Base-by-base conservation (phyloP, 2,797 vertebrate genomes). In the Schizopygopsis malacanthus region DNA sequence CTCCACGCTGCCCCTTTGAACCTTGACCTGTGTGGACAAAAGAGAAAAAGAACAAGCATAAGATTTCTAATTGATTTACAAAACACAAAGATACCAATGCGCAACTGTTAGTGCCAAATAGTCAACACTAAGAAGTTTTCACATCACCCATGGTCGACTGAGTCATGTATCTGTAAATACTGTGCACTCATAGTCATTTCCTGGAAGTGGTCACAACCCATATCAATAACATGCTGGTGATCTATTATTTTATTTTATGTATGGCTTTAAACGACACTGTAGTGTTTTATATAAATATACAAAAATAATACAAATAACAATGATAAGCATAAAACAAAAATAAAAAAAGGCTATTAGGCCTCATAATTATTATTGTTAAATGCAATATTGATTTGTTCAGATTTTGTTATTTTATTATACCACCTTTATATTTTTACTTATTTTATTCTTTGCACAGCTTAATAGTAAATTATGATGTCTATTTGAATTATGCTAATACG, bases 1-100 rank as follows among this genome's bases (percentile, higher is more conserved):
- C 71, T 91, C 92, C 72, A 93, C 89, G 88, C 88, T 88, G 91
- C 91, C 87, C 89, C 87, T 89, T 39, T 89, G 91, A 92, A 87
- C 80, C 88, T 91, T 86, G 70, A 84, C 72, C 91, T 85, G 84
- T 50, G 90, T 15, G 28, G 54, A 81, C 85, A 69, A 83, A 73
- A 18, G 15, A 61, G 11, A 52, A 22, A 37, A 41, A 50, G 41
- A 63, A 22, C 15, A 63, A 52, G 59, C 13, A 63, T 73, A 45
- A 56, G 67, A 72, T 45, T 54, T 54, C 12, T 12, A 25, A 54
- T 33, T 18, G 13, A 33, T 33, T 25, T 28, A 28, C 56, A 43
- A 79, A 79, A 28, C 22, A 63, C 8, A n/a, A 79, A n/a, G 7
- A 41, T 16, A 78, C 7, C 4, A 61, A 43, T 45, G 39, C 63